A percentile compares a stretch with the other conserved stretches of the same genome.
phyloP scores from a whole-genome alignment of 2,888 invertebrate genomes.

The Drosophila testacea region DNA sequence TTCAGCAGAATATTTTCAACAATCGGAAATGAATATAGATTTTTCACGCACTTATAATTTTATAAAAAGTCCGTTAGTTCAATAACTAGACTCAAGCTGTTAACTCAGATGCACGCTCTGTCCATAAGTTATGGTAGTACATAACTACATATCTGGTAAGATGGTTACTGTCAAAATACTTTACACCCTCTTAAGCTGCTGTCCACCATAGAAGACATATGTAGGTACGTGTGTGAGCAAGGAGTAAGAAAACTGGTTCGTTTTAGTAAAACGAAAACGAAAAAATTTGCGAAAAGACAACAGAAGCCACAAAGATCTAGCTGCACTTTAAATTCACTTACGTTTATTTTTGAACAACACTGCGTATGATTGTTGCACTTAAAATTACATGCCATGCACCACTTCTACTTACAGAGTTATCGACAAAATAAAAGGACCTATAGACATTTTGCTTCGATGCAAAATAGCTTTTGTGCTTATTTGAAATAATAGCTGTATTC shows the following conservation, averaged over 20 bases:
- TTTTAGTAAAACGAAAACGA: slow-evolving; percentile 31
- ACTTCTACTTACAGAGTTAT: background rate
- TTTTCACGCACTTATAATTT: background rate
- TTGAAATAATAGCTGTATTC: no score
- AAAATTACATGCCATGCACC: slow-evolving; percentile 35
- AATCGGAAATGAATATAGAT: no score
- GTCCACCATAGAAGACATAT: slow-evolving; percentile 42
- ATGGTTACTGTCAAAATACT: slow-evolving; percentile 45
- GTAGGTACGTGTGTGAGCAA: background rate
- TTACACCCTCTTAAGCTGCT: slow-evolving; percentile 55
- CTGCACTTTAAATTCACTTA: slow-evolving; percentile 3
- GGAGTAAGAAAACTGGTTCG: slow-evolving; percentile 23
- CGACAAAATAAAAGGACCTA: no score
- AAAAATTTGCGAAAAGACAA: slow-evolving; percentile 42
- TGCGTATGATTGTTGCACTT: slow-evolving; percentile 57
- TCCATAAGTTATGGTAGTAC: slow-evolving; percentile 41
- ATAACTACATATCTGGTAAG: slow-evolving; percentile 21
- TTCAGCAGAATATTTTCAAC: no score
- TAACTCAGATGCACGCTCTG: slow-evolving; percentile 14
- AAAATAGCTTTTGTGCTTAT: no score
- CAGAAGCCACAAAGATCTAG: background rate
- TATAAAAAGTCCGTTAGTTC: background rate
- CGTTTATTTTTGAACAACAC: slow-evolving; percentile 8
- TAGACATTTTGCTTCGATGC: no score
- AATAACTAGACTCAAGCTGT: background rate